Evolutionary conservation across 1,140 invertebrate species (phyloP), one percentile per base, ranked within the genome.

Genomic region (Chionoecetes opilio): DNA sequence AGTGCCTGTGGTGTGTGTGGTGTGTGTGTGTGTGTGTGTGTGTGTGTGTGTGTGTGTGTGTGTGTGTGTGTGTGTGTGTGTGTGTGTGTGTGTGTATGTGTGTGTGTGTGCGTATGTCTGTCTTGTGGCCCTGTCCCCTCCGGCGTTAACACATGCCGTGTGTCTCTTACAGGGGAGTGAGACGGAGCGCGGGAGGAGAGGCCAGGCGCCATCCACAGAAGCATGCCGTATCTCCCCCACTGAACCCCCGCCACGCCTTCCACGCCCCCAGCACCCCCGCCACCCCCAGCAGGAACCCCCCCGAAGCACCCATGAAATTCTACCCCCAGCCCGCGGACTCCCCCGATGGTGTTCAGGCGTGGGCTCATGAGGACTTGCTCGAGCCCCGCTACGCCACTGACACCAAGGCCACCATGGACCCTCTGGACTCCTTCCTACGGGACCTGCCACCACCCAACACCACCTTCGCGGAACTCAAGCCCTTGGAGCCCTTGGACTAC

Each of bases 401-500:
- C 29, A 84, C 96, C 92, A 98, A 98, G 97, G 97, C 97, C 82
- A 97, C 97, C 0, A 97, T 98, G 96, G 98, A 98, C 96, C 97
- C 97, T 29, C 97, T 98, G 85, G 98, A 98, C 96, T 98, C 98
- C 95, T 97, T 98, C 53, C 96, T 98, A 38, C 97, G 98, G 89
- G 97, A 96, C 82, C 41, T 95, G 46, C 94, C 95, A 95, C 63
- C 95, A 37, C 93, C 94, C 41, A 93, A 93, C 95, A 97, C 97
- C 21, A 97, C 97, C 11, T 97, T 99, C 63, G 98, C 98, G 5
- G 98, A 99, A 96, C 97, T 99, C 87, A 99, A 99, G 97, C 98
- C 98, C 0, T 97, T 99, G 94, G 98, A 98, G 0, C 98, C 98
- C 0, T 21, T 98, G 98, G 97, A 99, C 98, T 2, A 98, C 98